Evolutionary conservation across 2,888 invertebrate species (phyloP).

Genomic region (Dyspetes luteomarginatus): DNA sequence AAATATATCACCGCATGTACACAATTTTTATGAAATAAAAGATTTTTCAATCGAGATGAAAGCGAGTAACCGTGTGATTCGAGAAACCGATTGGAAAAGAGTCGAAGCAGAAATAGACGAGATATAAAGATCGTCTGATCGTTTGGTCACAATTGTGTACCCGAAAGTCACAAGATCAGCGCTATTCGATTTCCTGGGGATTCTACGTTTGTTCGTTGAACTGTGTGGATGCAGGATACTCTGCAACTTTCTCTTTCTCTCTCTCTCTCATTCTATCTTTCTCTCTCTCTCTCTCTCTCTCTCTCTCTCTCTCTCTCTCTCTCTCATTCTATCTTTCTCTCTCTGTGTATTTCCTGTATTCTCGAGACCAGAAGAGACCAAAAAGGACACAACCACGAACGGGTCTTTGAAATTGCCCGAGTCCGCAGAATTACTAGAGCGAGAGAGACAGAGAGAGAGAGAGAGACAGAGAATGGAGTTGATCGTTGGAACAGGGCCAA

Average conservation of each 20-base stretch:
- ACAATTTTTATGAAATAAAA: not conserved
- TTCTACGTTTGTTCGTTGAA: constrained; percentile 45
- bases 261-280: not conserved
- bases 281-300: constrained; percentile 25
- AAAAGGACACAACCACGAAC: constrained; percentile 41
- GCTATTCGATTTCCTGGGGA: constrained; percentile 55
- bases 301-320: constrained; percentile 10
- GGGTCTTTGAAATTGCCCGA: constrained; percentile 64
- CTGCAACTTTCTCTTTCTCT: constrained; percentile 20
- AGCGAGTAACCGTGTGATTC: not conserved
- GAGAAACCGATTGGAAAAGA: constrained; percentile 11
- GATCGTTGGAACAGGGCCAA: constrained; percentile 65
- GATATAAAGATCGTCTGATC: constrained; percentile 40
- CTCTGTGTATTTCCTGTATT: too few species aligned
- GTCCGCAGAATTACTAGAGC: constrained; percentile 53
- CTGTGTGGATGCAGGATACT: constrained; percentile 8
- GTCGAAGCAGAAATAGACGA: constrained; percentile 14
- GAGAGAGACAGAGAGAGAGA: constrained; percentile 26
- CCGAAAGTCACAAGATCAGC: constrained; percentile 52
- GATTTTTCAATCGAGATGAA: not conserved
- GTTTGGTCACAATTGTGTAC: constrained; percentile 26
- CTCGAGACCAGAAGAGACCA: constrained; percentile 6
- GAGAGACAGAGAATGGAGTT: constrained; percentile 59
- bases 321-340: not conserved
- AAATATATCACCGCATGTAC: not conserved